Evolutionary conservation across 2,797 vertebrate genomes (phyloP).

Genomic region (Pipistrellus pygmaeus): DNA sequence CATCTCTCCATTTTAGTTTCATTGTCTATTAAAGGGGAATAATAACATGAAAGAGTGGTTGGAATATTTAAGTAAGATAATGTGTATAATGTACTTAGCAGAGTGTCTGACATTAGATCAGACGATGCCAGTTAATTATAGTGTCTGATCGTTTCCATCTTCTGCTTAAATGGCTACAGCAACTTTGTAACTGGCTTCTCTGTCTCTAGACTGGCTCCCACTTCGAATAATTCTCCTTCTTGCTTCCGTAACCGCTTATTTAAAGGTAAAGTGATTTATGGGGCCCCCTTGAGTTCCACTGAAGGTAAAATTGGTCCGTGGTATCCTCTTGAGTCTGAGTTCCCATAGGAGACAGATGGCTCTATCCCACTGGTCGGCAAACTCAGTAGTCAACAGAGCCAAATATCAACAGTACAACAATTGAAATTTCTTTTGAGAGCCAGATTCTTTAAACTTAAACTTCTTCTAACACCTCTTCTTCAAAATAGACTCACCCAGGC

Average conservation of each 20-base stretch:
- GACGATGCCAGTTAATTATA: constrained; percentile 24
- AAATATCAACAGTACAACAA: too few species aligned
- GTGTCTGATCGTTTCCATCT: neutral
- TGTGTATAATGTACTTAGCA: neutral
- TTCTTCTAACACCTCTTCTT: too few species aligned
- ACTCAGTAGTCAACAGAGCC: too few species aligned
- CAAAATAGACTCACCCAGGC: too few species aligned
- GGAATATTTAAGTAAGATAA: constrained; percentile 19
- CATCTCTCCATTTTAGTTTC: constrained; percentile 35
- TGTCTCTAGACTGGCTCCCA: neutral
- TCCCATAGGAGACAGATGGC: neutral
- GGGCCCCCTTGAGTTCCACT: neutral
- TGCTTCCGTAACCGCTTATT: neutral
- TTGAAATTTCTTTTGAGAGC: too few species aligned
- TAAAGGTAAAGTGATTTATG: neutral
- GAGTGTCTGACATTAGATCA: neutral
- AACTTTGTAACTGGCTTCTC: neutral
- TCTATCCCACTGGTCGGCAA: neutral
- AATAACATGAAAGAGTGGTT: constrained; percentile 4
- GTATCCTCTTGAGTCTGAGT: neutral
- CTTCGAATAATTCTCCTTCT: neutral
- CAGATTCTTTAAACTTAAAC: too few species aligned
- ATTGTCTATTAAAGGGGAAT: constrained; percentile 45
- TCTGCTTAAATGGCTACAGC: neutral
- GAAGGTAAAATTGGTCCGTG: neutral